Evolutionary conservation across 2,888 invertebrate genomes (phyloP).

Genomic region (Diarsia brunnea): DNA sequence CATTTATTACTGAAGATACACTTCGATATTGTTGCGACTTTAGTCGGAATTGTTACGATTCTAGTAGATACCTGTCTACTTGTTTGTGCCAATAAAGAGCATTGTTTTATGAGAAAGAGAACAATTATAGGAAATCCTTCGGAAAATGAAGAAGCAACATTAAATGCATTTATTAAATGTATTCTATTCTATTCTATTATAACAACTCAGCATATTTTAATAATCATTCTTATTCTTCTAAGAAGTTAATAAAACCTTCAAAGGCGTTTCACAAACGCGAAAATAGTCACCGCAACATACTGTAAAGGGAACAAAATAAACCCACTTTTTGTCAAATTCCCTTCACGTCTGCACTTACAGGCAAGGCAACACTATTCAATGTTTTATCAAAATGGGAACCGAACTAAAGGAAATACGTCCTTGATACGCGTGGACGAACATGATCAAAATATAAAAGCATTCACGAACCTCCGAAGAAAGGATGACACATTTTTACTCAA

Average conservation of each 20-base stretch:
- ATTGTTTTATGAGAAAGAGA: not conserved
- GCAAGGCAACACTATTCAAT: constrained; percentile 55
- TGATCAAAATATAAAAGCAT: constrained; percentile 54
- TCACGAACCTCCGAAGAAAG: constrained; percentile 16
- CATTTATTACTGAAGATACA: constrained; percentile 47
- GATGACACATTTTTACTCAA: constrained; percentile 31
- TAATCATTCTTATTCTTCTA: not conserved
- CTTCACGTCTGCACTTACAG: constrained; percentile 57
- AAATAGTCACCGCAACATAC: constrained; percentile 14
- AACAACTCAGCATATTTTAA: not conserved
- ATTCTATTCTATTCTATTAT: too few relatives aligned
- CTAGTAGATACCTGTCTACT: not conserved
- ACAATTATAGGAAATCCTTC: not conserved
- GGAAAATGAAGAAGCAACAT: not conserved
- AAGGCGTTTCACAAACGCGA: not conserved
- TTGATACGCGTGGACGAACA: constrained; percentile 39
- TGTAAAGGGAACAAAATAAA: constrained; percentile 11
- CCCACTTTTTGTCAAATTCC: constrained; percentile 38
- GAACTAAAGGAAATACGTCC: constrained; percentile 34
- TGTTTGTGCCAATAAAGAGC: not conserved
- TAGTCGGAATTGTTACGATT: constrained; percentile 6
- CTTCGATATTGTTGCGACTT: constrained; percentile 16
- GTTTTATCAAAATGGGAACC: constrained; percentile 51
- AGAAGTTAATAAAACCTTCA: not conserved
- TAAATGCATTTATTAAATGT: too few relatives aligned